Evolutionary conservation across 2,888 invertebrate genomes (phyloP), one percentile per base, ranked within the genome.

Genomic region (Penaeus monodon): DNA sequence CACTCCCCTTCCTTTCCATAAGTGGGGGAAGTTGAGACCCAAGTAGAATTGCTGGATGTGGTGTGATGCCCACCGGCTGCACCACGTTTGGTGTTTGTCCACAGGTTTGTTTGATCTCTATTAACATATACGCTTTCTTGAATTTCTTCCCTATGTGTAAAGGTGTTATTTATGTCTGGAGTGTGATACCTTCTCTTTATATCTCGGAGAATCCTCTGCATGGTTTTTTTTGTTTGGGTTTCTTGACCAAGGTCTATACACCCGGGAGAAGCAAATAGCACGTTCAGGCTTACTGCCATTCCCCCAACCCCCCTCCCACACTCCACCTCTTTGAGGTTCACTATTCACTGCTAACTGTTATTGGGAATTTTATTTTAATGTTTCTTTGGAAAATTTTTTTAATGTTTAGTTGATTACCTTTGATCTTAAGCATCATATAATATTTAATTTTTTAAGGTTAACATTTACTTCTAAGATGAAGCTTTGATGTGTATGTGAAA

Each of bases 81-180:
- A 84, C 84, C 88, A 66, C 68, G 77, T 84, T 83, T 84, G 84
- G 88, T 88, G 88, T 88, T 88, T 88, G 84, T 88, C 81, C 84
- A 84, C 88, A 88, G 88, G 88, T 88, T 88, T 88, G 88, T 88
- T 88, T 88, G 88, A 88, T 88, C 88, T 88, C 88, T 84, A 84
- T 88, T 88, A 88, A 88, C 88, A 88, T 86, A 86, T 88, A 88
- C 88, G 88, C 88, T 88, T 88, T 88, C 86, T 86, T 84, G 81
- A 77, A 88, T 80, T 88, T 88, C 88, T 88, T 88, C 88, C 88
- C 84, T 88, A 79, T 66, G 84, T 88, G 88, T 88, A 84, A 86
- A 86, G 84, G 76, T 88, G 84, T 84, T 88, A 88, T 88, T 88
- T 88, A 88, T 88, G 88, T 88, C 84, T 80, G 80, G 88, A 84